Base-by-base conservation (phyloP, 2,888 invertebrate species). In the Synergus itoensis region DNA sequence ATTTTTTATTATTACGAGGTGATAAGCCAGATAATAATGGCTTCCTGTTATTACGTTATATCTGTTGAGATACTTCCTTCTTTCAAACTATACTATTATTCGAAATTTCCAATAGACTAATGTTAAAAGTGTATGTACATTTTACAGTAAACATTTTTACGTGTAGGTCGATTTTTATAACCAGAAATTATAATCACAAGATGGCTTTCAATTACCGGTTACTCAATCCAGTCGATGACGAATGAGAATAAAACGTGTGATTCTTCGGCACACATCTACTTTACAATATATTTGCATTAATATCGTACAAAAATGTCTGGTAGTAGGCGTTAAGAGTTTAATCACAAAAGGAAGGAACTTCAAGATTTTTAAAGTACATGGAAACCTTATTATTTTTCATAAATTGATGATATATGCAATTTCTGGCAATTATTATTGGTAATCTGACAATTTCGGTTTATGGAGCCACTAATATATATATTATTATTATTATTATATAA, bases 151-250 rank as follows among this genome's bases (percentile, higher is more conserved):
- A 48, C 1, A 9, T 16, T 16, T 16, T 48, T 16, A 1, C 48
- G 9, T 18, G 11, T 57, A 18, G 3, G 18, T 18, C n/a, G 3
- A 57, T 57, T 57, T 57, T 9, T 45, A 11, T 18, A 18, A 57
- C 16, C 16, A 18, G 18, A 45, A 45, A 79, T 79, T 77, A 43
- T 77, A 76, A 75, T 41, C 75, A 62, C 21, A 69, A 18, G 60
- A 76, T 43, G 65, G 77, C 76, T 80, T 67, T 76, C 67, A 48
- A 69, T 69, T 43, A 69, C 28, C 69, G 48, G 14, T 69, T 69
- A 48, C 28, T 48, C n/a, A 69, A 69, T 69, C 43, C 8, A 28
- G 28, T 45, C 69, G 69, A 69, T 69, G 69, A 69, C 69, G 45
- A 69, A 69, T 69, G n/a, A 18, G 21, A 60, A 60, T 60, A 28